Evolutionary conservation across 2,888 invertebrate species (phyloP).

Genomic region (Catocala sponsa): DNA sequence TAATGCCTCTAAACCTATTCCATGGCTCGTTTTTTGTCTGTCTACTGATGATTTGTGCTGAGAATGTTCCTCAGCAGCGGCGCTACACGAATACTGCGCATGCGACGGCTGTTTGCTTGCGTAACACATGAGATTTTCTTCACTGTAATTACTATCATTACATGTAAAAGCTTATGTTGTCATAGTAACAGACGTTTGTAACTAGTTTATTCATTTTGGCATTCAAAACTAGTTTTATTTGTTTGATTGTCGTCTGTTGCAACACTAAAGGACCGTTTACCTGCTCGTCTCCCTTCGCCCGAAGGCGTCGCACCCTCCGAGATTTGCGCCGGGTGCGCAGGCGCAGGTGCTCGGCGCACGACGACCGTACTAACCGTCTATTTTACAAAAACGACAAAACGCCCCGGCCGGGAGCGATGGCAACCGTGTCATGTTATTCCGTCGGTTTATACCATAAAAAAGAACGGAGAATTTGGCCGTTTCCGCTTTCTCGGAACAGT

Average conservation of each 20-base stretch:
- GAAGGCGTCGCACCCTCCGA: constrained; percentile 76
- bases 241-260: constrained; percentile 54
- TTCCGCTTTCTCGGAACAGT: constrained; percentile 85
- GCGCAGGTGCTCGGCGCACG: constrained; percentile 83
- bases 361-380: constrained; percentile 71
- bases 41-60: constrained; percentile 69
- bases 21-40: constrained; percentile 69
- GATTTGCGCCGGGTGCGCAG: constrained; percentile 80
- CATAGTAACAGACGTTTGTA: constrained; percentile 27
- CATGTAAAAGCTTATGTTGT: constrained; percentile 46
- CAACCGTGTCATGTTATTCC: constrained; percentile 64
- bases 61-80: constrained; percentile 56
- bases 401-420: constrained; percentile 53
- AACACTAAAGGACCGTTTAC: constrained; percentile 73
- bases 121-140: constrained; percentile 57
- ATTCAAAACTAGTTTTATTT: constrained; percentile 61
- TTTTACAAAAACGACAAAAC: constrained; percentile 71
- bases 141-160: constrained; percentile 60
- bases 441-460: constrained; percentile 76
- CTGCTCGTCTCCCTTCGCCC: constrained; percentile 69
- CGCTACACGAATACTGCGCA: constrained; percentile 52
- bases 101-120: constrained; percentile 57
- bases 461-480: constrained; percentile 80
- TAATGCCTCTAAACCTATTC: constrained; percentile 72
- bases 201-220: constrained; percentile 30